Conservation (phyloP, 2,888 invertebrate genomes). For the Eupithecia tripunctaria region DNA sequence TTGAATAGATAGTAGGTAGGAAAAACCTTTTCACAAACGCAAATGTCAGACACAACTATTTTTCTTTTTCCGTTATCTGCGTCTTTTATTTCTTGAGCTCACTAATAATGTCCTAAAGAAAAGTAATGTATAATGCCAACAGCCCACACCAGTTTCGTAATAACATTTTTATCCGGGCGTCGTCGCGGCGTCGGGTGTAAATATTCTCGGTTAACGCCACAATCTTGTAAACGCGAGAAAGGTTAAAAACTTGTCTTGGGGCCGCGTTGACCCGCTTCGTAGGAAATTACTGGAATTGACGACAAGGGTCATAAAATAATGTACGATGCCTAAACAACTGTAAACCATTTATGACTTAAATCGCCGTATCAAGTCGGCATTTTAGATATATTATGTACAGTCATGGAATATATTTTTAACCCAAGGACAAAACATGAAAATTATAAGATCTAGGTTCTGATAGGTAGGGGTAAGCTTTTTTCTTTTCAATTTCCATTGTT, state of each 20-base stretch:
- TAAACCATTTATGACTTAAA: not conserved
- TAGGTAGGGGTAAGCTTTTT: not conserved
- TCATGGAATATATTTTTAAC: too few species aligned
- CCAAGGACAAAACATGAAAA: not conserved
- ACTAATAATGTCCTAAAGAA: not conserved
- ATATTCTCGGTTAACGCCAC: slow-evolving; percentile 46
- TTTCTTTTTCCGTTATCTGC: too few species aligned
- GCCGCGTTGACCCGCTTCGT: not conserved
- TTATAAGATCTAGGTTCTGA: not conserved
- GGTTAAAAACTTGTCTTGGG: slow-evolving; percentile 31
- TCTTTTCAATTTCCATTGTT: not conserved
- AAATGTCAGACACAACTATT: too few species aligned
- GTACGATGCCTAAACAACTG: not conserved
- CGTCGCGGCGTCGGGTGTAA: slow-evolving; percentile 47
- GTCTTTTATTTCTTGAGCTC: not conserved
- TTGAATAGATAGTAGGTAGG: too few species aligned
- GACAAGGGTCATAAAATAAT: not conserved
- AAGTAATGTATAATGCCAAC: slow-evolving; percentile 18
- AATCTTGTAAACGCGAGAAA: slow-evolving; percentile 43
- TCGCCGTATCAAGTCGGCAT: too few species aligned
- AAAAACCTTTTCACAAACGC: too few species aligned
- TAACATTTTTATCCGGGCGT: slow-evolving; percentile 42
- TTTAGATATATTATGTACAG: too few species aligned
- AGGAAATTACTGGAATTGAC: slow-evolving; percentile 7
- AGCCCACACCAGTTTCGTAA: slow-evolving; percentile 12